Percentiles rank a stretch among this genome's conserved stretches.
Evolutionary conservation across 1,140 invertebrate species (phyloP).

Genomic region (Drosophila hydei): DNA sequence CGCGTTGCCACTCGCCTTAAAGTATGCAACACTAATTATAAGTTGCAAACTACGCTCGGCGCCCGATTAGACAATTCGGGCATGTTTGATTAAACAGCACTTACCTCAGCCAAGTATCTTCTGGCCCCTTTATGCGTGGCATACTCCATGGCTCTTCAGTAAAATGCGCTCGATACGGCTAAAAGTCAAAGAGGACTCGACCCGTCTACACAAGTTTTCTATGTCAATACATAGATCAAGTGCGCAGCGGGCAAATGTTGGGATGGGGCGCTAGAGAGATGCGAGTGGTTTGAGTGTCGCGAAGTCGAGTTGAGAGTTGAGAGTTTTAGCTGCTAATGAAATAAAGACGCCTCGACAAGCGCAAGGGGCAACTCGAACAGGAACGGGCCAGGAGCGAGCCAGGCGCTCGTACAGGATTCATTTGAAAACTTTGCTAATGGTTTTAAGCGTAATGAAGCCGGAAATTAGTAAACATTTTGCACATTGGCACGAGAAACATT

Average conservation of each 20-base stretch:
- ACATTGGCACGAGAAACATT: conserved; percentile 80
- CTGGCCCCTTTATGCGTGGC: not conserved
- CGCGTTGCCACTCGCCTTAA: conserved; percentile 13
- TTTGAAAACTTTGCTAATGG: conserved; percentile 75
- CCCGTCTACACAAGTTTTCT: conserved; percentile 13
- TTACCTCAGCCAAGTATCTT: conserved; percentile 18
- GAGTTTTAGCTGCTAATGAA: conserved; percentile 55
- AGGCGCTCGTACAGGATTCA: conserved; percentile 38
- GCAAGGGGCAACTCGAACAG: not conserved
- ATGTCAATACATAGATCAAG: conserved; percentile 32
- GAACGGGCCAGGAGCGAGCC: not conserved
- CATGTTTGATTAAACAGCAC: conserved; percentile 61
- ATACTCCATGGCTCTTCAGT: not conserved
- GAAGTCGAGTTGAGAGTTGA: conserved; percentile 35
- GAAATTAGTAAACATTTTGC: conserved; percentile 75
- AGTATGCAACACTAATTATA: conserved; percentile 61
- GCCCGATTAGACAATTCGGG: conserved; percentile 39
- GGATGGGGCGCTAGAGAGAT: not conserved
- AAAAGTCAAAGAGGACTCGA: conserved; percentile 35
- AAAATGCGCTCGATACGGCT: conserved; percentile 47
- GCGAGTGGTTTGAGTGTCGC: not conserved
- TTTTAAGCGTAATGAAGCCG: conserved; percentile 76
- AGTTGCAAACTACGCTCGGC: conserved; percentile 33
- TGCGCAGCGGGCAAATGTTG: too few species aligned
- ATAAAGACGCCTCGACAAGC: conserved; percentile 32